Base-by-base conservation (phyloP, 2,797 vertebrate species). In the Pseudochirops cupreus region DNA sequence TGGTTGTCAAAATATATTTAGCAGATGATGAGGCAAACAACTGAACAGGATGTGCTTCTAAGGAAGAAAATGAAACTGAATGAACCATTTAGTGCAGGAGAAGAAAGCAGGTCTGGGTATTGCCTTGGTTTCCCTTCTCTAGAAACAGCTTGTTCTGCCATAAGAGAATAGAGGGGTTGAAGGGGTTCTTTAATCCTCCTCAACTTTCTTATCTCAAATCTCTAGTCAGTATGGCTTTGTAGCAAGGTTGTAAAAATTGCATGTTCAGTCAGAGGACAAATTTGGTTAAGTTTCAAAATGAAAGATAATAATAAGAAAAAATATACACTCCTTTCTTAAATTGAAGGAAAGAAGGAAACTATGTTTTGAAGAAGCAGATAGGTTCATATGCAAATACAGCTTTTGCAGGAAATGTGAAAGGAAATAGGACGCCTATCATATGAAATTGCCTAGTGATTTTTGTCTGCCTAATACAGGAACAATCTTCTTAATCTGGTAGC, bases 331-430 rank as follows among this genome's bases (percentile, higher is more conserved):
- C 21, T 55, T 92, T 95, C 39, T 29, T 39, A 12, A 94, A 87
- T 24, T 87, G 90, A 12, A 87, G 96, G 93, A 50, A 58, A 58
- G 26, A 58, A 95, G 56, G 16, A 91, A 56, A 10, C 21, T 14
- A 53, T 56, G 29, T n/a, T 95, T 91, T 9, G 52, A 93, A 94
- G 39, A 96, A 94, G 92, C 52, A 95, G 90, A 62, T 3, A 52
- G 56, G 67, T 91, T 94, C 29, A 2, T 0, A 90, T 89, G 92
- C 62, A 94, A 54, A 96, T 94, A 55, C 95, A 46, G 24, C 87
- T 95, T 95, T 96, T 90, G 59, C 92, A 94, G 58, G 93, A 87
- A 95, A 94, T 93, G 95, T 92, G 74, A 62, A 87, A n/a, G 91
- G 74, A 97, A 96, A 96, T 58, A 12, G 57, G 62, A 56, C n/a